Conservation (phyloP, 2,797 vertebrate species). For the Rachycentron canadum region DNA sequence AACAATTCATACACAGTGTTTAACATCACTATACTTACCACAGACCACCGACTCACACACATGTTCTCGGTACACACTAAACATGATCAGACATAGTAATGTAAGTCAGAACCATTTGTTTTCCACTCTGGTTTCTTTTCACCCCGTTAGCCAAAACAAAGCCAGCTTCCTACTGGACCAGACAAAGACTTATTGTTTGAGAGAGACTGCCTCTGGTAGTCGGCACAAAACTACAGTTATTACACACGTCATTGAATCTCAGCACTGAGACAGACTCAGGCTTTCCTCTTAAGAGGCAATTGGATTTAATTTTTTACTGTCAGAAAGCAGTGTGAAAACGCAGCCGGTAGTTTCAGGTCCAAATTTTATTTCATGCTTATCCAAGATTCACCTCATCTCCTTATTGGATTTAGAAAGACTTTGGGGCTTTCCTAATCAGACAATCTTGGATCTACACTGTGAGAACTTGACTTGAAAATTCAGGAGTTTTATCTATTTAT, state of each 20-base stretch:
- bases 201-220: conserved; percentile 24
- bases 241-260: conserved; percentile 12
- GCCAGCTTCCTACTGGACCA: conserved; percentile 40
- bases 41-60: background rate
- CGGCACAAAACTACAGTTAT: conserved; percentile 29
- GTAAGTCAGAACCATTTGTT: conserved; percentile 43
- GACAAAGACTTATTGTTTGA: conserved; percentile 72
- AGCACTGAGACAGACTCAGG: background rate
- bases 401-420: conserved; percentile 17
- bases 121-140: conserved; percentile 52
- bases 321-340: conserved; percentile 31
- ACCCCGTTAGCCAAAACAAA: conserved; percentile 55
- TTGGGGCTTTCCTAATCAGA: conserved; percentile 18
- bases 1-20: conserved; percentile 5
- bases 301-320: conserved; percentile 32
- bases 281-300: conserved; percentile 42
- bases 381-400: conserved; percentile 24
- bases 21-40: background rate
- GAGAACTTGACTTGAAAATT: conserved; percentile 32
- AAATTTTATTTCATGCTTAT: conserved; percentile 35
- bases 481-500: conserved; percentile 16
- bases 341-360: conserved; percentile 39
- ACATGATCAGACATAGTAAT: conserved; percentile 32
- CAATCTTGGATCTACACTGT: conserved; percentile 40
- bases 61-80: conserved; percentile 8